A percentile compares a stretch with the other conserved stretches of the same genome.
phyloP scores from a whole-genome alignment of 2,113 vertebrate species.

The Percopsis transmontana region DNA sequence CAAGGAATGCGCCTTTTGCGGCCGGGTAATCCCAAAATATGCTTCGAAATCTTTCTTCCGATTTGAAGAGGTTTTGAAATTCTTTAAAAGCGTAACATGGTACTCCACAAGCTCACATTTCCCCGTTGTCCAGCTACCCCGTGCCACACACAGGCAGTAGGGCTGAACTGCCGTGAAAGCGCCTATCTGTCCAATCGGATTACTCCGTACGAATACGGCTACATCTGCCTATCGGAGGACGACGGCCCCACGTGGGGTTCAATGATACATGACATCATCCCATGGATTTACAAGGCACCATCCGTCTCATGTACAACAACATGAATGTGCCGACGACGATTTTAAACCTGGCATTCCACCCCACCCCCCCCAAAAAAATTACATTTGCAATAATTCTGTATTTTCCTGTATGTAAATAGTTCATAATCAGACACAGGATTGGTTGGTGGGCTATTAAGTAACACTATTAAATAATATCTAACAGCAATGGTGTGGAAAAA shows the following conservation, averaged over 20 bases:
- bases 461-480: no score
- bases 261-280: slow-evolving; percentile 79
- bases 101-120: slow-evolving; percentile 75
- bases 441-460: no score
- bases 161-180: slow-evolving; percentile 87
- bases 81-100: slow-evolving; percentile 76
- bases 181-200: slow-evolving; percentile 82
- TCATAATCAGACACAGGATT: no score
- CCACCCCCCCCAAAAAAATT: slow-evolving; percentile 34
- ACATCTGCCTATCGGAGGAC: slow-evolving; percentile 77
- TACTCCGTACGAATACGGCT: slow-evolving; percentile 69
- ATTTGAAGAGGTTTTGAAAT: slow-evolving; percentile 63
- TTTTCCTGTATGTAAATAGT: background rate
- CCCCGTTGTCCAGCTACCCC: slow-evolving; percentile 73
- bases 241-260: slow-evolving; percentile 84
- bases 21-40: slow-evolving; percentile 58
- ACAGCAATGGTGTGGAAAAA: no score
- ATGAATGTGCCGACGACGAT: slow-evolving; percentile 48
- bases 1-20: slow-evolving; percentile 54
- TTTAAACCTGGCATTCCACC: slow-evolving; percentile 50
- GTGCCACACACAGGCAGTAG: slow-evolving; percentile 88
- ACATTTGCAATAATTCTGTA: slow-evolving; percentile 44
- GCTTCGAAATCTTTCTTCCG: slow-evolving; percentile 69
- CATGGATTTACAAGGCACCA: slow-evolving; percentile 60
- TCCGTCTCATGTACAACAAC: slow-evolving; percentile 54